Evolutionary conservation across 2,113 vertebrate genomes (phyloP).

Genomic region (Neoarius graeffei): DNA sequence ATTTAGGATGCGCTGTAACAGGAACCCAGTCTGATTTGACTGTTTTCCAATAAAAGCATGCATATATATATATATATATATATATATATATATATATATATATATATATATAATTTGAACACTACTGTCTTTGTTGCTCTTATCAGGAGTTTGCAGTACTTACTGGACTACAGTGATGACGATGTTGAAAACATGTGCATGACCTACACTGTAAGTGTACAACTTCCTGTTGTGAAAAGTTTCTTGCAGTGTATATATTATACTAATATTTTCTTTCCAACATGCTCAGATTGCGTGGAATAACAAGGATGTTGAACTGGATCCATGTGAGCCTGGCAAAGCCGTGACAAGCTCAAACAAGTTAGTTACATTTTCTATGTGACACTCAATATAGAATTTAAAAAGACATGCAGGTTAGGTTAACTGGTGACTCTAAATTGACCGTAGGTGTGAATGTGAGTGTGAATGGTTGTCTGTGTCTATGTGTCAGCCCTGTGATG

Average conservation of each 20-base stretch:
- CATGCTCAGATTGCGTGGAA: slow-evolving; percentile 67
- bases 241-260: neutral
- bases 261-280: neutral
- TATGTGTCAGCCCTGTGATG: no score
- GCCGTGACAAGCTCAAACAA: slow-evolving; percentile 67
- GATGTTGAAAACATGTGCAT: slow-evolving; percentile 1
- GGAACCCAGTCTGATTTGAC: neutral
- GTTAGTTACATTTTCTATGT: slow-evolving; percentile 49
- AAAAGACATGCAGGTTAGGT: no score
- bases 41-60: neutral
- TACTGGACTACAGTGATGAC: slow-evolving; percentile 44
- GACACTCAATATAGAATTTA: neutral
- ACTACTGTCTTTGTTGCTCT: neutral
- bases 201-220: slow-evolving; percentile 36
- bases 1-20: neutral
- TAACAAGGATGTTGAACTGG: slow-evolving; percentile 60
- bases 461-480: no score
- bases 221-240: neutral
- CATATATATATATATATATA: no score
- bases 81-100: no score
- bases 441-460: no score
- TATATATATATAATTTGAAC: neutral
- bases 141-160: slow-evolving; percentile 35
- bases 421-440: no score
- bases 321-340: slow-evolving; percentile 62